A percentile compares a stretch with the other conserved stretches of the same genome.
Evolutionary conservation across 1,140 invertebrate species (phyloP).

Genomic region (Listronotus bonariensis): DNA sequence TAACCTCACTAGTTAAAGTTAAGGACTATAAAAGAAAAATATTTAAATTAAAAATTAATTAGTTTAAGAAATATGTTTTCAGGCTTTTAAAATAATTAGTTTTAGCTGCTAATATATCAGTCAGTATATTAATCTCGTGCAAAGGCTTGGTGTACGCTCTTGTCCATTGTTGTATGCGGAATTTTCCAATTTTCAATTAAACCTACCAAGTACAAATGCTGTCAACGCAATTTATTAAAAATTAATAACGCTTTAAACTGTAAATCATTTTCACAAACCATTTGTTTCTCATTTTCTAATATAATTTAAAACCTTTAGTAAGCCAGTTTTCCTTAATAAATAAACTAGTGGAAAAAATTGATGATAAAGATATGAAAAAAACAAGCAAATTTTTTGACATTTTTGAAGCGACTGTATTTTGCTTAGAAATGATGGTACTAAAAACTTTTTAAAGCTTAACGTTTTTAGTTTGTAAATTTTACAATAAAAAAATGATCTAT

Average conservation of each 20-base stretch:
- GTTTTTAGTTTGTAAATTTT: too few relatives aligned
- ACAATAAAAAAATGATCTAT: too few relatives aligned
- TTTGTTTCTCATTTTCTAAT: conserved; percentile 22
- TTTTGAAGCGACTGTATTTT: too few relatives aligned
- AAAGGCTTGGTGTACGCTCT: neutral
- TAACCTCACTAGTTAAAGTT: too few relatives aligned
- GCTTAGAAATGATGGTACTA: too few relatives aligned
- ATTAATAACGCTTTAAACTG: conserved; percentile 27
- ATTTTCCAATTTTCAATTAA: conserved; percentile 37
- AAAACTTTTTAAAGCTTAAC: too few relatives aligned
- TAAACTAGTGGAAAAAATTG: too few relatives aligned
- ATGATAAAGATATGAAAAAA: too few relatives aligned
- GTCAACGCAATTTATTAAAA: conserved; percentile 35
- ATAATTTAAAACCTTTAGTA: conserved; percentile 1
- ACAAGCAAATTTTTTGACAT: too few relatives aligned
- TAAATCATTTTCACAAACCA: conserved; percentile 26
- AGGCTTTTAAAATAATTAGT: conserved; percentile 20
- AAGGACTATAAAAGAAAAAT: too few relatives aligned
- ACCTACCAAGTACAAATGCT: conserved; percentile 29
- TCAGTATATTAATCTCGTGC: conserved; percentile 23
- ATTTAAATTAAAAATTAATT: conserved; percentile 24
- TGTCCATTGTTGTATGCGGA: conserved; percentile 29
- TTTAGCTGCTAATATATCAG: conserved; percentile 31
- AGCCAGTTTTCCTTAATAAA: too few relatives aligned
- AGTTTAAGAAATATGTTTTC: conserved; percentile 23